Percentiles rank a stretch among this genome's conserved stretches.
Evolutionary conservation across 2,797 vertebrate species (phyloP).

Genomic region (Masticophis lateralis): DNA sequence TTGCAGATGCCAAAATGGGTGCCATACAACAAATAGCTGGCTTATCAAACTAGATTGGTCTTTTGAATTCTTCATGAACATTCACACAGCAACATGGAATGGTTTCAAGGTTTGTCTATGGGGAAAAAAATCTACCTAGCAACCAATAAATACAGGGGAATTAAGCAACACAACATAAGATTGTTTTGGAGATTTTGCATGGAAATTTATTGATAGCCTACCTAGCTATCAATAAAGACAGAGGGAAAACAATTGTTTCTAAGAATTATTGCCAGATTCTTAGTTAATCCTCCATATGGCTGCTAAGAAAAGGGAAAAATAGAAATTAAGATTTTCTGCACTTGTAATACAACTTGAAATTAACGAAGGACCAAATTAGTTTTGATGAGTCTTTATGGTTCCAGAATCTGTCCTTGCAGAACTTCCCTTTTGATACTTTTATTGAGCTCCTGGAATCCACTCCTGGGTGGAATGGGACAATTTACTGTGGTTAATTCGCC

Average conservation of each 20-base stretch:
- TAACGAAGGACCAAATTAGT: neutral
- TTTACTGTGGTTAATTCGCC: neutral
- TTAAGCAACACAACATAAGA: neutral
- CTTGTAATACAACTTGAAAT: neutral
- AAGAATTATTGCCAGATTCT: neutral
- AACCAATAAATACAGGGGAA: neutral
- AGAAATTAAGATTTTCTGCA: neutral
- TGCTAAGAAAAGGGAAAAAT: neutral
- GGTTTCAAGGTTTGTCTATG: neutral
- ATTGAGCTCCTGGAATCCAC: neutral
- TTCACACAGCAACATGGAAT: neutral
- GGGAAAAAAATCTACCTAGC: neutral
- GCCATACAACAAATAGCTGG: neutral
- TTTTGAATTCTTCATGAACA: neutral
- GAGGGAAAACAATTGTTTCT: neutral
- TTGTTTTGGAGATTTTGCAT: neutral
- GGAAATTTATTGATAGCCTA: neutral
- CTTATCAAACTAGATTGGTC: neutral
- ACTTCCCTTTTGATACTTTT: neutral
- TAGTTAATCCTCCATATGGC: neutral
- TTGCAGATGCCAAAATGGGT: neutral
- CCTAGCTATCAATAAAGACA: neutral
- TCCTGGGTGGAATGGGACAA: neutral
- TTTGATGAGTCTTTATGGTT: neutral
- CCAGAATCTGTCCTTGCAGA: neutral